Base-by-base conservation (phyloP, 2,113 vertebrate genomes). In the Silurus glanis region DNA sequence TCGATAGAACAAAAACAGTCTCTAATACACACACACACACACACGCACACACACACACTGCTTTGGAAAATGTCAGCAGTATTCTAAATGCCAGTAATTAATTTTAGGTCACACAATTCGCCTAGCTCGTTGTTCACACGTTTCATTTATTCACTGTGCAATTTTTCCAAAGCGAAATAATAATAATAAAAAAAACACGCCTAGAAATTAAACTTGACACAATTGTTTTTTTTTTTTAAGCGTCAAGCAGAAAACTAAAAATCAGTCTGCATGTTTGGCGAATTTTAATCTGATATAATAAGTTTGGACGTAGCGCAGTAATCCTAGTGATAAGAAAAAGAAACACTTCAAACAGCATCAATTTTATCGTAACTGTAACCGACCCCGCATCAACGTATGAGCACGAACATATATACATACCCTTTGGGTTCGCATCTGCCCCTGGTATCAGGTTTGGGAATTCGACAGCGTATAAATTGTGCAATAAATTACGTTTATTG, bases 71-170 rank as follows among this genome's bases (percentile, higher is more conserved):
- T 82, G 61, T 85, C 67, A 69, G 53, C 47, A 25, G 56, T 64
- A 53, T 89, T 85, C 37, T 37, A 83, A 83, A 85, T 82, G 67
- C 59, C 74, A 75, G 75, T 49, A 19, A 81, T 87, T 45, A 53
- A 82, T 87, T 84, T 89, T 85, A 67, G 78, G 74, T 37, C 45
- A 28, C 58, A 61, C 64, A 74, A 37, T 51, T 79, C 62, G 45
- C 56, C 21, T 47, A 12, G 6, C 23, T 74, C 47, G 79, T 89
- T 82, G 53, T 87, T 89, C 80, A 80, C 28, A 9, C 8, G 25
- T 47, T 81, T 69, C 10, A 64, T 53, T 37, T 37, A 37, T 37
- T 37, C 37, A 37, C 37, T 37, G 37, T 1, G 37, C 37, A 37
- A 2, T 37, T 37, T 79, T 80, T 45, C 49, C 64, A 66, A 55